Percentiles rank a stretch among this genome's conserved stretches.
Conservation (phyloP, 2,888 invertebrate genomes). For the Eristalinus aeneus region DNA sequence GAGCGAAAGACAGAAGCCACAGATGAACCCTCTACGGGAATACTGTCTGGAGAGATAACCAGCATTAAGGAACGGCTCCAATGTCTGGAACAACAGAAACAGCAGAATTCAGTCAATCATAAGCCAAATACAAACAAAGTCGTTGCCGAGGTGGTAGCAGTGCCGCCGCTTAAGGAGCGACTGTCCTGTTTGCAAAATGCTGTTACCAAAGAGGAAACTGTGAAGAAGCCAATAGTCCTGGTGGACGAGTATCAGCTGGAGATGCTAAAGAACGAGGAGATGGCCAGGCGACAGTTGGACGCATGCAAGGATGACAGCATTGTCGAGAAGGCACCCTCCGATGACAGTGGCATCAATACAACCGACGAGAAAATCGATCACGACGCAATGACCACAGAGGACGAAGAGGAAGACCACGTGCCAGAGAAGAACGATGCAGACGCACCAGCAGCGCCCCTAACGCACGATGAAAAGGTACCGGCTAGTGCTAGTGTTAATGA, state of each 20-base stretch:
- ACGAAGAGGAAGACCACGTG: constrained; percentile 65
- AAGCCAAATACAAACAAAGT: constrained; percentile 73
- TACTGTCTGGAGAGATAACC: constrained; percentile 83
- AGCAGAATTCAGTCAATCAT: constrained; percentile 78
- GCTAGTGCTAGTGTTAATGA: constrained; percentile 58
- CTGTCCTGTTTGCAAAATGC: constrained; percentile 79
- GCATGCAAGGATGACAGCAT: constrained; percentile 50
- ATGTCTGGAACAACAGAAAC: constrained; percentile 83
- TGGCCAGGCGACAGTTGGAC: constrained; percentile 71
- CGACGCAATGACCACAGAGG: constrained; percentile 70
- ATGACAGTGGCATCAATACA: constrained; percentile 86
- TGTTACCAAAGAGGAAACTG: constrained; percentile 79
- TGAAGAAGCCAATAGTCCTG: constrained; percentile 77
- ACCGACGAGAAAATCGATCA: constrained; percentile 83
- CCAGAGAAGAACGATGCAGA: constrained; percentile 58
- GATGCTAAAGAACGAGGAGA: constrained; percentile 81
- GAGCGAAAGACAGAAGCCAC: constrained; percentile 84
- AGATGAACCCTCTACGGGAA: constrained; percentile 76
- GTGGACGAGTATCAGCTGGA: constrained; percentile 82
- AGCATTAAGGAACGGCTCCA: constrained; percentile 85
- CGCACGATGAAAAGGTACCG: constrained; percentile 60
- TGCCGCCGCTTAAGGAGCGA: constrained; percentile 80
- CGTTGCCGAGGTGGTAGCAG: constrained; percentile 77
- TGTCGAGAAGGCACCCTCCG: constrained; percentile 76
- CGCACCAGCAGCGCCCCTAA: constrained; percentile 21